Evolutionary conservation across 2,113 vertebrate species (phyloP), one percentile per base, ranked within the genome.

Genomic region (Apteryx owenii): DNA sequence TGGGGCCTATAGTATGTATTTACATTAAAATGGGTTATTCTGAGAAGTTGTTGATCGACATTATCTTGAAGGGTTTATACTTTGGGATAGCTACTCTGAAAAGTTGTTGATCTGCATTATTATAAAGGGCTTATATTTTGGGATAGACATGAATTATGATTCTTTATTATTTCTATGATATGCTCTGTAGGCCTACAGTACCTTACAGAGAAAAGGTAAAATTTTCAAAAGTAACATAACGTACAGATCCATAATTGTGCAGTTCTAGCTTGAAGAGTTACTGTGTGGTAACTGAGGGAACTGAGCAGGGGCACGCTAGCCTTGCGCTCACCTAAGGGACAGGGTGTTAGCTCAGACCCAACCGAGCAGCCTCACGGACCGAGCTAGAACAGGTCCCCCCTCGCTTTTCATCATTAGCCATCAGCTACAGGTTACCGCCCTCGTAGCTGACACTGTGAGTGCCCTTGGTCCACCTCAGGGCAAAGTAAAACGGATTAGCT

Each of bases 321-420:
- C 54, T 36, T 61, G 71, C 38, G 44, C 31, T 58, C 60, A 36
- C 25, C 58, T 64, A 15, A 2, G 2, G 77, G 60, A 25, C 64
- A 61, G 58, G 61, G 58, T 25, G 3, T 7, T 46, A 3, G 1
- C 50, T 0, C 0, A 26, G 65, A 44, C 22, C n/a, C 6, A 7
- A 40, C 1, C 9, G 56, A 58, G 15, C 56, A 31, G 56, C 16
- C 28, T 58, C 56, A 31, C 16, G 29, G 56, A 31, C 5, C 16
- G 56, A 58, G 16, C 56, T 58, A 10, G 28, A 29, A 9, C 56
- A 58, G 28, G 29, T 18, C 29, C 56, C 56, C 31, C 56, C 56
- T 58, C 29, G 16, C 56, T 18, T 9, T 58, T 9, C 28, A 18
- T 17, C 28, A 28, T 58, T 29, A 58, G 16, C 28, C 56, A 18